Evolutionary conservation across 2,888 invertebrate genomes (phyloP).

Genomic region (Ceriagrion tenellum): DNA sequence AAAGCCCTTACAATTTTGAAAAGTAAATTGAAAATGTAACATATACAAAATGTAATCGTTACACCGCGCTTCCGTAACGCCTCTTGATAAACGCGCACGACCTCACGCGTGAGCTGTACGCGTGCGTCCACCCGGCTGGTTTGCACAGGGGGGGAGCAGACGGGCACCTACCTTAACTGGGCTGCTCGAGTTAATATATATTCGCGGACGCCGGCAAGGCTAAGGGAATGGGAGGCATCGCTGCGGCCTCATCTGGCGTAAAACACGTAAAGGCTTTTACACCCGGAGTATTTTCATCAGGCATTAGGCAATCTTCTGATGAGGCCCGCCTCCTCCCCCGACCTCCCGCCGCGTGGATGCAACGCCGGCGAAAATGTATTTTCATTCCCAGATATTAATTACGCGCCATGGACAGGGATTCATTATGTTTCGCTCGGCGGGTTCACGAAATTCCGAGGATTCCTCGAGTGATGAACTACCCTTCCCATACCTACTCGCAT

Average conservation of each 20-base stretch:
- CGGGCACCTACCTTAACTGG: background rate
- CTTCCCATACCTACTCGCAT: background rate
- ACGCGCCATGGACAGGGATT: background rate
- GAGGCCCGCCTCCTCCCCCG: background rate
- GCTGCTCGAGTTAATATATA: background rate
- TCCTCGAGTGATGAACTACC: background rate
- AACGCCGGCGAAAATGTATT: background rate
- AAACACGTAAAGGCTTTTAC: conserved; percentile 36
- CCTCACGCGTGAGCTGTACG: background rate
- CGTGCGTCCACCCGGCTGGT: background rate
- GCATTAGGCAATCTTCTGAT: background rate
- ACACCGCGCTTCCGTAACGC: background rate
- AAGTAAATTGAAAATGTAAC: no score
- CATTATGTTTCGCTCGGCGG: background rate
- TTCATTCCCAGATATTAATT: conserved; percentile 31
- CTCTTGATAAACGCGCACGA: background rate
- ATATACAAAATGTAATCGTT: no score
- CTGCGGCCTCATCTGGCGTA: background rate
- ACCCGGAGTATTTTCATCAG: conserved; percentile 7
- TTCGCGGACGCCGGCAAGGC: background rate
- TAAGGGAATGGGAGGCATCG: no score
- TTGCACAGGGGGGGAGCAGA: background rate
- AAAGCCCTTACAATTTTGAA: no score
- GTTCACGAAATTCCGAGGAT: background rate
- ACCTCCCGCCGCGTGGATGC: background rate